Conservation (phyloP, 2,797 vertebrate species). For the Anguilla pacifica region DNA sequence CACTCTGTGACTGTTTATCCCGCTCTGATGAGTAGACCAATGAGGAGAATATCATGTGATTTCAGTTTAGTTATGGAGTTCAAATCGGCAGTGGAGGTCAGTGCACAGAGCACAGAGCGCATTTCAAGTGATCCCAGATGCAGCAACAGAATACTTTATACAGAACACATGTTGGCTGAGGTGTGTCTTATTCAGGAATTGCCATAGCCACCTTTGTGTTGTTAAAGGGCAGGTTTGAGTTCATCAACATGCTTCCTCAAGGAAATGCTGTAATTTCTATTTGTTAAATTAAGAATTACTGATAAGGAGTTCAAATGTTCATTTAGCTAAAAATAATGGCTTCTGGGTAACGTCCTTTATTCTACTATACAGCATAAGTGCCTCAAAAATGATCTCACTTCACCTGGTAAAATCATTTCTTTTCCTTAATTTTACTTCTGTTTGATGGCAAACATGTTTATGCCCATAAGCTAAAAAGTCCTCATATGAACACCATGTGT, state of each 20-base stretch:
- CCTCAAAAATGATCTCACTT: background rate
- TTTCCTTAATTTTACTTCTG: background rate
- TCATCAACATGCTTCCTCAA: background rate
- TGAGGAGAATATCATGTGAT: constrained; percentile 30
- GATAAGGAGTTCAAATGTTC: background rate
- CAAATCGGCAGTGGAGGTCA: constrained; percentile 52
- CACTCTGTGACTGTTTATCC: background rate
- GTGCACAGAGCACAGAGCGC: constrained; percentile 24
- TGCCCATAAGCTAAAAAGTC: background rate
- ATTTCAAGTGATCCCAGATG: constrained; percentile 60
- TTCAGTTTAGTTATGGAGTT: constrained; percentile 40
- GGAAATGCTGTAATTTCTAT: background rate
- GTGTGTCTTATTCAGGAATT: constrained; percentile 46
- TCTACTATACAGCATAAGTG: background rate
- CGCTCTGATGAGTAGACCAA: background rate
- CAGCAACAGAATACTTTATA: constrained; percentile 51
- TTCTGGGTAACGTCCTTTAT: background rate
- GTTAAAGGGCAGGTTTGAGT: constrained; percentile 13
- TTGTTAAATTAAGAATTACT: constrained; percentile 2
- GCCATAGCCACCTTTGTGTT: constrained; percentile 35
- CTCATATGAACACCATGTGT: background rate
- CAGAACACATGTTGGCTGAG: constrained; percentile 59
- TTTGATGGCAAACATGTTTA: background rate
- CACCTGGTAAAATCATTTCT: background rate
- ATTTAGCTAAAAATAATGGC: background rate